These are phyloP conservation scores for Labeo calbasu DNA, from an alignment of 2,797 vertebrate species.

Conservation along the genomic window DNA sequence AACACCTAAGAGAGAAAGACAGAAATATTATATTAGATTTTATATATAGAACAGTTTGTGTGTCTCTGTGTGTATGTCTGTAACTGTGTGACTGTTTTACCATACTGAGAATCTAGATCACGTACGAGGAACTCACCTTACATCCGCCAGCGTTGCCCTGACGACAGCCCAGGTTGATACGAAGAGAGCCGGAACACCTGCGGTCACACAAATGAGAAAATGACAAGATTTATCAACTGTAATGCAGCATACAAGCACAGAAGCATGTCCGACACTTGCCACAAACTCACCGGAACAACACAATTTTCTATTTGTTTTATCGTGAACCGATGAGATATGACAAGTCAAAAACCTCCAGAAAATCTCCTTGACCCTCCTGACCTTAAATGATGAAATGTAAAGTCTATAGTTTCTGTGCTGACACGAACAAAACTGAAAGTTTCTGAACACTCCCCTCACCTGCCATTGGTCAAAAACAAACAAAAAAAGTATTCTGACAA, in stretches of 20 bases:
- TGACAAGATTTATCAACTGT: conserved; percentile 19
- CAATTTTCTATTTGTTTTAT: neutral
- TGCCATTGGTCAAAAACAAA: neutral
- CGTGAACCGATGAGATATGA: neutral
- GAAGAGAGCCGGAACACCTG: conserved; percentile 88
- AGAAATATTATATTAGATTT: neutral
- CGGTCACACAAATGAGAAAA: conserved; percentile 58
- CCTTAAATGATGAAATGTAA: neutral
- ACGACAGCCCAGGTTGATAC: conserved; percentile 85
- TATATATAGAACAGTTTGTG: neutral
- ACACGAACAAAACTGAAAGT: neutral
- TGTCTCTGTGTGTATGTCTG: neutral
- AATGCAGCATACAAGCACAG: conserved; percentile 24
- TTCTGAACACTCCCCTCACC: neutral
- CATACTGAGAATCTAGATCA: neutral
- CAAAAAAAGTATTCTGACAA: neutral
- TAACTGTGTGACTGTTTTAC: neutral
- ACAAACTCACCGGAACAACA: conserved; percentile 7
- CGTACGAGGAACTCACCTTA: conserved; percentile 74
- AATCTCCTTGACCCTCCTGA: neutral
- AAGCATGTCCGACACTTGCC: conserved; percentile 11
- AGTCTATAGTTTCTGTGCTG: neutral
- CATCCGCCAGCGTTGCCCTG: conserved; percentile 82
- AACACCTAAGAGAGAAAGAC: conserved; percentile 80
- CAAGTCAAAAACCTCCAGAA: neutral